A percentile compares a stretch with the other conserved stretches of the same genome.
These are phyloP conservation scores for Eristalis intricaria DNA, from an alignment of 2,888 invertebrate genomes.

Conservation along the genomic window DNA sequence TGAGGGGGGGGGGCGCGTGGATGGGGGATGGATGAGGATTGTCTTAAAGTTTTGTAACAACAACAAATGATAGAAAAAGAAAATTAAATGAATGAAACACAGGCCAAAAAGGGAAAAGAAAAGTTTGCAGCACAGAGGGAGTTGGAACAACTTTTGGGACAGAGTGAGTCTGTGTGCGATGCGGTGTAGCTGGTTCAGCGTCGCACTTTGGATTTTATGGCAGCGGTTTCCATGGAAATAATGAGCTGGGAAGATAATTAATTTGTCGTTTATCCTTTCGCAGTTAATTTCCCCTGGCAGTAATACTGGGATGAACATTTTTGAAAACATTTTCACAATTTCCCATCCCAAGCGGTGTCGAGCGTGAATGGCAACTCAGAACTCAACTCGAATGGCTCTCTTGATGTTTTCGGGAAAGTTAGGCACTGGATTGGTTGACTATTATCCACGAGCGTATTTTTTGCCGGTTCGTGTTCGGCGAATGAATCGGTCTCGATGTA, in stretches of 20 bases:
- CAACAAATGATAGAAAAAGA: constrained; percentile 5
- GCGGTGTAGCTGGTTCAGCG: constrained; percentile 40
- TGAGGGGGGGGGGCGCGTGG: not conserved
- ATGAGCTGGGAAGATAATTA: constrained; percentile 68
- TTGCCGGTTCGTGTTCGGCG: not conserved
- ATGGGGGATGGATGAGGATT: constrained; percentile 19
- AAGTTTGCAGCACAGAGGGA: constrained; percentile 58
- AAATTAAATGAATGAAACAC: not conserved
- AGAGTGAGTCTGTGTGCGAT: constrained; percentile 43
- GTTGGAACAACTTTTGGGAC: constrained; percentile 52
- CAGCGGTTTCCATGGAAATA: constrained; percentile 55
- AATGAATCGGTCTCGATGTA: too few relatives aligned
- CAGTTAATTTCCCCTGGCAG: constrained; percentile 70
- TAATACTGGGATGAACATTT: constrained; percentile 44
- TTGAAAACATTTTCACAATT: not conserved
- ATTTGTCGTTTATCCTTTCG: constrained; percentile 70
- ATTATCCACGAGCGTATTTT: not conserved
- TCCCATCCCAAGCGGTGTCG: not conserved
- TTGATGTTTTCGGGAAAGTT: not conserved
- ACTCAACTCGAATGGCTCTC: not conserved
- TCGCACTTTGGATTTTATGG: constrained; percentile 14
- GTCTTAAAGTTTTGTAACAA: constrained; percentile 51
- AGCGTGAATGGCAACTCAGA: not conserved
- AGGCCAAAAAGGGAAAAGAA: constrained; percentile 22
- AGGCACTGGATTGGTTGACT: not conserved